phyloP scores from a whole-genome alignment of 2,888 invertebrate species.

The Cataglyphis livida region DNA sequence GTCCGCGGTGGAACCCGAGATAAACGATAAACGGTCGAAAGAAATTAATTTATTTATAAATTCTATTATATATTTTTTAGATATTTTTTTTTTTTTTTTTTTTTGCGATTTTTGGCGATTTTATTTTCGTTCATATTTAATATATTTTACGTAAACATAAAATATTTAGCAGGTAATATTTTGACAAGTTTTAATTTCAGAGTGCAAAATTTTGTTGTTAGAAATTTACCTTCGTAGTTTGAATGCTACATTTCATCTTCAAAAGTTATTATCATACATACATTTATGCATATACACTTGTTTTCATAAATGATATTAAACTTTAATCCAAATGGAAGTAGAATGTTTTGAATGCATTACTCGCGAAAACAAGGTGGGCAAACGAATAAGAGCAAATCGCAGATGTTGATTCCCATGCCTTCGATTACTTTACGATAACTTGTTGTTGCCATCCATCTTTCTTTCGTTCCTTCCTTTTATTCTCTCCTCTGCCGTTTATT shows the following conservation, averaged over 20 bases:
- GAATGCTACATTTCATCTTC: background rate
- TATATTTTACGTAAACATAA: background rate
- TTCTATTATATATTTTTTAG: no score
- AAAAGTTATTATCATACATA: background rate
- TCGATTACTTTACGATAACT: slow-evolving; percentile 19
- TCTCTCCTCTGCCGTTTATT: background rate
- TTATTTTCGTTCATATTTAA: background rate
- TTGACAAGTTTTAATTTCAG: background rate
- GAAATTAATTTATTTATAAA: background rate
- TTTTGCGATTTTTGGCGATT: background rate
- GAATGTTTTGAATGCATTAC: slow-evolving; percentile 24
- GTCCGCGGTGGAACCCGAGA: slow-evolving; percentile 57
- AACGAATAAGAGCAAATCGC: slow-evolving; percentile 26
- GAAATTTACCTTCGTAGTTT: background rate
- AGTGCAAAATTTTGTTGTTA: background rate
- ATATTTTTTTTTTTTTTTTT: background rate
- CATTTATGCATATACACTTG: background rate
- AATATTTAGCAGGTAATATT: background rate
- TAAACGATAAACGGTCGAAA: background rate
- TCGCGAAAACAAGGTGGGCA: slow-evolving; percentile 19
- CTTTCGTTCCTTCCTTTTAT: background rate
- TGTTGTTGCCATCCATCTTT: slow-evolving; percentile 33
- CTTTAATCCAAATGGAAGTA: background rate
- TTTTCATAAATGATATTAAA: background rate
- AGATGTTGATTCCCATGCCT: slow-evolving; percentile 31